Conservation (phyloP, 2,113 vertebrate species). For the Podiceps cristatus region DNA sequence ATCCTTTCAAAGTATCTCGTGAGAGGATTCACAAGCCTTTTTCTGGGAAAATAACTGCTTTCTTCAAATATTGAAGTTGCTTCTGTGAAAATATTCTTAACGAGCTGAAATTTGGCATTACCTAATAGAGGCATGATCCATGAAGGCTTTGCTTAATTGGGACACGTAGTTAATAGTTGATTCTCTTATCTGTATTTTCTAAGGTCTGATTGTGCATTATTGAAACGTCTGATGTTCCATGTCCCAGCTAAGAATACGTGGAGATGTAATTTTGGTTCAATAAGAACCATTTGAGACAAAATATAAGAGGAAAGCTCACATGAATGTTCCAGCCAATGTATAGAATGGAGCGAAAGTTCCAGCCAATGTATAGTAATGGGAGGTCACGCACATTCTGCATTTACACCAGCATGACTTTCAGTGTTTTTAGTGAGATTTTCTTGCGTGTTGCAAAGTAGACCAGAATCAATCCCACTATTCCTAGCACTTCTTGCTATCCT, state of each 20-base stretch:
- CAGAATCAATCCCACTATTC: neutral
- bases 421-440: neutral
- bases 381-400: neutral
- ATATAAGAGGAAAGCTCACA: neutral
- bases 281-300: neutral
- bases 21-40: neutral
- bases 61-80: neutral
- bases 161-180: neutral
- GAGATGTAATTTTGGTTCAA: neutral
- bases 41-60: neutral
- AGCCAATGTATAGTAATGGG: neutral
- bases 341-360: neutral
- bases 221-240: neutral
- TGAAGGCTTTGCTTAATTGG: neutral
- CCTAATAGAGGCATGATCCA: neutral
- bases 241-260: neutral
- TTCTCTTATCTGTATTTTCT: neutral
- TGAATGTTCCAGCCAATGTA: neutral
- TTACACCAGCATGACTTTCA: neutral
- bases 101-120: neutral
- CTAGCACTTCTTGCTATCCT: neutral
- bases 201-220: neutral
- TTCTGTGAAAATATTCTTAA: neutral
- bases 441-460: neutral
- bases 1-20: neutral